Evolutionary conservation across 2,888 invertebrate genomes (phyloP), one percentile per base, ranked within the genome.

Genomic region (Ennomos erosarius): DNA sequence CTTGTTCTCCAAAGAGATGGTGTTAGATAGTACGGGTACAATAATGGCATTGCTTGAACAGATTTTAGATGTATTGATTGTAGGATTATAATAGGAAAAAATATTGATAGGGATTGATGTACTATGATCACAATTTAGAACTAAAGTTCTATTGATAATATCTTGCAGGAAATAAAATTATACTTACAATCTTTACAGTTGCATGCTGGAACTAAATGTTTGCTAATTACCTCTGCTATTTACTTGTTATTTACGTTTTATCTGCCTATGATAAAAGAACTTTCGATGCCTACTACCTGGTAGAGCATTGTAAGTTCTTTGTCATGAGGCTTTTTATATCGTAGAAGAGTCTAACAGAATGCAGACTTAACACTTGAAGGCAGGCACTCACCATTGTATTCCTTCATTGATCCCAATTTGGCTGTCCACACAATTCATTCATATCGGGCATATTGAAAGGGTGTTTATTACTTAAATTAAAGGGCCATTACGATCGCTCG

Each of bases 391-490:
- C 33, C 48, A 59, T 54, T 59, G 53, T 53, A 40, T 48, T 53
- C 8, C 39, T 52, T 12, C 36, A 54, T 54, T 42, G 59, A 51
- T 38, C 51, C 59, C 55, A 55, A 52, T 60, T 55, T 43, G 55
- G 47, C 44, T 47, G 59, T 59, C 55, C 55, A 43, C 59, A 59
- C 59, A 55, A 55, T 55, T 60, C 55, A 60, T 60, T 60, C 59
- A 59, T 55, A 59, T 55, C 54, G 46, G 34, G 49, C 59, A 55
- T 64, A 65, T 68, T 68, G 60, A 64, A 62, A 68, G 68, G 76
- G 80, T 76, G 81, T 79, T 79, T 79, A 79, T 79, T 78, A 79
- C 76, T 79, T 73, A 78, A 80, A 79, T 78, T 76, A 74, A 78
- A 75, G 74, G 69, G 71, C 71, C 67, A 76, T 78, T 76, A 79